Base-by-base conservation (phyloP, 37 sponge, comb jelly and placozoan species). In the Lycopodina hypogea region DNA sequence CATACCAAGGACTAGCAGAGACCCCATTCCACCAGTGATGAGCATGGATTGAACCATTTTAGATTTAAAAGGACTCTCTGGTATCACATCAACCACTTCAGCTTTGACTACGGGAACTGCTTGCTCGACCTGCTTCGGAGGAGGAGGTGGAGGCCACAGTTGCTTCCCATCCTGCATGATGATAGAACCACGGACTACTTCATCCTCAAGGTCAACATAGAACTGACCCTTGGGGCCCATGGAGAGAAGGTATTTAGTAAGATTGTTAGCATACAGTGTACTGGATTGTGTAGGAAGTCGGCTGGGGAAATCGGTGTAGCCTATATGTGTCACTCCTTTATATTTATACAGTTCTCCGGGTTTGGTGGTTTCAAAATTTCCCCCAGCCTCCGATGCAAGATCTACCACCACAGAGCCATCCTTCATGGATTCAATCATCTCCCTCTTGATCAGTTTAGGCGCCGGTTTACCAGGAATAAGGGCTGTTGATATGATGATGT, bases 381-480 rank as follows among this genome's bases (percentile, higher is more conserved):
- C 96, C 0, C 96, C 96, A 0, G 93, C 86, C 68, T 96, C 96
- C 0, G 96, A 90, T 24, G 96, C 96, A 0, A 96, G 87, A 74
- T 96, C 96, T 0, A 96, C 96, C 0, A 96, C 83, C 19, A 96
- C 94, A 1, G 97, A 96, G 17, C 97, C 97, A 23, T 87, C 85
- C 80, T 88, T 91, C 97, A 96, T 93, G 21, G 84, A 75, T 69
- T 96, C 94, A 0, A 93, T 74, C 97, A 96, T 96, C 53, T 90
- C 93, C 82, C 68, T 79, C 34, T 77, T 81, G 75, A 96, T 90
- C 56, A 96, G 89, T 52, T 89, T 75, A 18, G 96, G 96, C 1
- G 96, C 96, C 29, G 91, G 88, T 72, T 96, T 96, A 11, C 96
- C 96, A 0, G 96, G 96, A 37, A 96, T 93, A 30, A 96, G 91